phyloP scores from a whole-genome alignment of 2,797 vertebrate species.

The Enteromius paludinosus region DNA sequence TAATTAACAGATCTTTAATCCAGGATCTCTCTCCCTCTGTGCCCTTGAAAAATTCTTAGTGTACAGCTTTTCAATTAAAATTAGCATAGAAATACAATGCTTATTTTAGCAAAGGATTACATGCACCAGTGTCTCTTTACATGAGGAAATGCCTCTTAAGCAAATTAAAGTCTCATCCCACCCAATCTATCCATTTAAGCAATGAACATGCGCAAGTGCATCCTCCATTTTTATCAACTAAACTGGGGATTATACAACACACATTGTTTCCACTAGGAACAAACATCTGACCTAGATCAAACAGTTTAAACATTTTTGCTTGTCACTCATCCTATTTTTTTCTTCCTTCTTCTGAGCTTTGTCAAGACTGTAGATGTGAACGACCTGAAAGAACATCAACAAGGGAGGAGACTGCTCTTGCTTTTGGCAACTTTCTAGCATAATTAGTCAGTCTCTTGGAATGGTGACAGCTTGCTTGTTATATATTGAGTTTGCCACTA shows the following conservation, averaged over 20 bases:
- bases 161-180: conserved; percentile 49
- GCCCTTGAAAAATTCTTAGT: conserved; percentile 34
- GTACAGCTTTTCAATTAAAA: conserved; percentile 60
- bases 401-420: conserved; percentile 36
- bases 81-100: conserved; percentile 54
- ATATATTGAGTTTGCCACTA: conserved; percentile 37
- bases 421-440: conserved; percentile 45
- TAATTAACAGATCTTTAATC: conserved; percentile 59
- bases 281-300: conserved; percentile 32
- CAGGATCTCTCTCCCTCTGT: conserved; percentile 32
- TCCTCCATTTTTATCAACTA: conserved; percentile 19
- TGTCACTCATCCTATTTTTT: conserved; percentile 21
- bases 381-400: conserved; percentile 28
- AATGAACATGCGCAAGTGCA: conserved; percentile 34
- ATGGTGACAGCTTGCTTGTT: conserved; percentile 53
- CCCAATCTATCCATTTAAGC: conserved; percentile 33
- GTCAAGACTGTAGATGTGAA: background rate
- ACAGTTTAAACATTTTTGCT: conserved; percentile 5
- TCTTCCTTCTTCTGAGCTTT: conserved; percentile 7
- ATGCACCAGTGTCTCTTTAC: conserved; percentile 44
- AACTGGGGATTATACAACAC: conserved; percentile 26
- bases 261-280: conserved; percentile 13
- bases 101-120: conserved; percentile 63
- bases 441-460: conserved; percentile 52
- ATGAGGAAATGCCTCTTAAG: conserved; percentile 53